Evolutionary conservation across 2,113 vertebrate species (phyloP), one percentile per base, ranked within the genome.

Genomic region (Mormoops blainvillei): DNA sequence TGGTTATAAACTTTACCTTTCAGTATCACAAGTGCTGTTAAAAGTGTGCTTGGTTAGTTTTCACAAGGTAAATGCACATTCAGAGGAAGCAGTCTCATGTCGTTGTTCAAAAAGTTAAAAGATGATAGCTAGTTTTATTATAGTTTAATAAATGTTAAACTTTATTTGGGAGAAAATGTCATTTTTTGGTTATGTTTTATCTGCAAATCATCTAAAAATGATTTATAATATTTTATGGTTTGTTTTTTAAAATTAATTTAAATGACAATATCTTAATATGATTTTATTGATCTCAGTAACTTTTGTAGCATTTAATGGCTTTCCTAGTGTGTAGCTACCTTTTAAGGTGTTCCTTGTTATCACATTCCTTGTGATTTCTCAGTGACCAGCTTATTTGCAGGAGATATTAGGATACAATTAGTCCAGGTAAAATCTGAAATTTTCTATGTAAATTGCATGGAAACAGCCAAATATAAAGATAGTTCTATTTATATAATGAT

Each of bases 271-370:
- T 58, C 15, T 84, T 89, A 80, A 48, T 84, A 33, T 83, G 67
- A 78, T 63, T 89, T 80, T 28, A 65, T 82, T 97, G 91, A 94
- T 91, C 38, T 93, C 10, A 43, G 26, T 82, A 73, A 76, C 67
- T 65, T 94, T 73, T 91, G 33, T 52, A 93, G n/a, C 26, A 81
- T 95, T 93, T 96, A 90, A 81, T 91, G 48, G 19, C 16, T 90
- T 96, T 97, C 7, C 36, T 94, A 83, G 70, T 80, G 36, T 71
- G 33, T 52, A 95, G 70, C 36, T 52, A 65, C 31, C 36, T 94
- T 74, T 73, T 78, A 87, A 95, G 50, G 36, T 89, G 19, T 82
- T 93, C 20, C 14, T 94, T 94, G 22, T 89, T 71, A 88, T 63
- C 61, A 63, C 28, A 20, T 54, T 78, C 33, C 50, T 78, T 78